Conservation (phyloP, 2,888 invertebrate genomes). For the Steinernema carpocapsae region DNA sequence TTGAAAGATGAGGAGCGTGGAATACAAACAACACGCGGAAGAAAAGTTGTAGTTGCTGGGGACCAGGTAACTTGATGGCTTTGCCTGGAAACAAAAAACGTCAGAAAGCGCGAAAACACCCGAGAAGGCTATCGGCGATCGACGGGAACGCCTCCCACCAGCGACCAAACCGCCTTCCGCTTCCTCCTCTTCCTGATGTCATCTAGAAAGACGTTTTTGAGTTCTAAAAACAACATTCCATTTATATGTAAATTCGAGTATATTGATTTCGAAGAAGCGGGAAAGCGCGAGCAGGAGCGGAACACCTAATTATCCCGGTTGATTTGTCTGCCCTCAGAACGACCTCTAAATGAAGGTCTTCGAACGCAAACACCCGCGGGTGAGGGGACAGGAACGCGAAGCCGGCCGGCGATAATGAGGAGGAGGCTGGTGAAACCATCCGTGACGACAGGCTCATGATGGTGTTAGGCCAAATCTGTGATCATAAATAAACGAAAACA, state of each 20-base stretch:
- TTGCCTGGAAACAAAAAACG: background rate
- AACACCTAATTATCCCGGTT: constrained; percentile 13
- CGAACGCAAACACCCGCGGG: background rate
- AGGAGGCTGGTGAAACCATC: background rate
- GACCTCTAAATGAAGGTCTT: constrained; percentile 12
- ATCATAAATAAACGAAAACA: constrained; percentile 32
- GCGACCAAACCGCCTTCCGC: background rate
- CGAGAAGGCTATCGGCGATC: background rate
- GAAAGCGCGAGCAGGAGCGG: background rate
- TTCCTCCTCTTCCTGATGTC: background rate
- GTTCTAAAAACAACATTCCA: constrained; percentile 6
- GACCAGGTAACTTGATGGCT: no score
- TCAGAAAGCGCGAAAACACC: background rate
- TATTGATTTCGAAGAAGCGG: constrained; percentile 4
- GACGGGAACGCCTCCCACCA: background rate
- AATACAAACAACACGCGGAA: no score
- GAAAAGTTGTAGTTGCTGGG: no score
- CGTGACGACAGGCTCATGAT: background rate
- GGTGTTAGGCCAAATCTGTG: constrained; percentile 22
- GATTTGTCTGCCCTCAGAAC: background rate
- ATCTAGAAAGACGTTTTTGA: no score
- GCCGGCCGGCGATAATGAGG: background rate
- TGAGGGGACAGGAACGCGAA: background rate
- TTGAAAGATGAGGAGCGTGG: no score
- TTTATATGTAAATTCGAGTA: constrained; percentile 14